Base-by-base conservation (phyloP, 2,888 invertebrate genomes). In the Cordilura impudica region DNA sequence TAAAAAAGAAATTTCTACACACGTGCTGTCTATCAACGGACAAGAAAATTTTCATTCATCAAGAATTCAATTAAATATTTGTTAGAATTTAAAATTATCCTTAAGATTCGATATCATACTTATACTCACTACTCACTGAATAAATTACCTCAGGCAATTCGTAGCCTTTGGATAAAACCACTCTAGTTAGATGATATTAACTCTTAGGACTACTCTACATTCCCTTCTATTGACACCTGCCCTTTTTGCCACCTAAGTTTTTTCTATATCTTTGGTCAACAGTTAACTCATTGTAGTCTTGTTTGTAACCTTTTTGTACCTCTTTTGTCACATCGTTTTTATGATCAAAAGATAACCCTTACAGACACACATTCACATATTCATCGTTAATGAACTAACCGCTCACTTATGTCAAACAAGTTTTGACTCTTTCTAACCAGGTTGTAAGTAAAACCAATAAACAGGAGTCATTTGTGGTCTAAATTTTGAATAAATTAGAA, bases 301-400 rank as follows among this genome's bases (percentile, higher is more conserved):
- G 67, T 63, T 72, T 73, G 78, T 82, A 76, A 69, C 61, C 58
- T 79, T 71, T 79, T 71, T 79, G 78, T 72, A 77, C 45, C 78
- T 74, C 79, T 81, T 82, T 82, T 79, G 71, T 82, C 81, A 71
- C 83, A 84, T 84, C 82, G 56, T 70, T 70, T n/a, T 77, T 79
- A 79, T 58, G 51, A 54, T 49, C 63, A 31, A 63, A 31, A 26
- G 69, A 58, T 53, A 53, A 53, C 49, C 63, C 63, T 51, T 29
- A 29, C 45, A 19, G 31, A 67, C 29, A 21, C 10, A 10, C 4
- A 7, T 8, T 2, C 29, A 4, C 16, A 53, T 12, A 49, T 49
- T 35, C 31, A 65, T 21, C 29, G 45, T 35, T 21, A 43, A 53
- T 53, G 23, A 7, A 3, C 5, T 10, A 14, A 23, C 66, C 45